phyloP scores from a whole-genome alignment of 2,797 vertebrate genomes.

The Bryconaethiops microstoma region DNA sequence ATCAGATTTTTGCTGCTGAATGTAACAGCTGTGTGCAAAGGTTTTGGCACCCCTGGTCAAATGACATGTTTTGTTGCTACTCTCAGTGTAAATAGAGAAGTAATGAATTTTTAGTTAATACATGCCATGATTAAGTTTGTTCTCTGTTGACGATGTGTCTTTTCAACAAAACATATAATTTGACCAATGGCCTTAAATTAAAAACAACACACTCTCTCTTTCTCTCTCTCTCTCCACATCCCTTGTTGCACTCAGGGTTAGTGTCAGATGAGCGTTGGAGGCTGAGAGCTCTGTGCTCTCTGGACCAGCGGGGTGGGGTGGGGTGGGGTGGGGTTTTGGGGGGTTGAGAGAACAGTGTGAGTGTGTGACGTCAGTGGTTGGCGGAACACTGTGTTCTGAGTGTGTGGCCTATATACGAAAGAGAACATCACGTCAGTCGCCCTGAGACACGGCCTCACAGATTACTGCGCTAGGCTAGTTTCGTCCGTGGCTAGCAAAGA shows the following conservation, averaged over 20 bases:
- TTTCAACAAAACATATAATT: no score
- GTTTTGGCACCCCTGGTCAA: no score
- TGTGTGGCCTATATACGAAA: slow-evolving; percentile 52
- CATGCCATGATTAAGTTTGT: no score
- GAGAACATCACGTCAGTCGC: slow-evolving; percentile 45
- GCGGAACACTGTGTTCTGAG: slow-evolving; percentile 52
- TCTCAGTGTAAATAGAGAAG: no score
- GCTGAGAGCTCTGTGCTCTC: slow-evolving; percentile 1
- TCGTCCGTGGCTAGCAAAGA: neutral
- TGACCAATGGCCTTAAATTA: no score
- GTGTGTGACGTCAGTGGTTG: slow-evolving; percentile 41
- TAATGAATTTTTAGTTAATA: no score
- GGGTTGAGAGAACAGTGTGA: slow-evolving; percentile 17
- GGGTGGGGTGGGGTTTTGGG: neutral
- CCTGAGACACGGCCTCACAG: slow-evolving; percentile 20
- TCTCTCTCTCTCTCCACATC: neutral
- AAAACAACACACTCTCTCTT: no score
- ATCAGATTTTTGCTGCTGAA: neutral
- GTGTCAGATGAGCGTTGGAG: slow-evolving; percentile 22
- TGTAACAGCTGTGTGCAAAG: no score
- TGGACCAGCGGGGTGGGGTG: neutral
- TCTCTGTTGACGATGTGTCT: no score
- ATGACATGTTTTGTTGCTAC: no score
- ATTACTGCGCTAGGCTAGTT: slow-evolving; percentile 14
- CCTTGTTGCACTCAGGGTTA: neutral